A percentile compares a stretch with the other conserved stretches of the same genome.
phyloP scores from a whole-genome alignment of 2,888 invertebrate genomes.

The Ormyrus pomaceus region DNA sequence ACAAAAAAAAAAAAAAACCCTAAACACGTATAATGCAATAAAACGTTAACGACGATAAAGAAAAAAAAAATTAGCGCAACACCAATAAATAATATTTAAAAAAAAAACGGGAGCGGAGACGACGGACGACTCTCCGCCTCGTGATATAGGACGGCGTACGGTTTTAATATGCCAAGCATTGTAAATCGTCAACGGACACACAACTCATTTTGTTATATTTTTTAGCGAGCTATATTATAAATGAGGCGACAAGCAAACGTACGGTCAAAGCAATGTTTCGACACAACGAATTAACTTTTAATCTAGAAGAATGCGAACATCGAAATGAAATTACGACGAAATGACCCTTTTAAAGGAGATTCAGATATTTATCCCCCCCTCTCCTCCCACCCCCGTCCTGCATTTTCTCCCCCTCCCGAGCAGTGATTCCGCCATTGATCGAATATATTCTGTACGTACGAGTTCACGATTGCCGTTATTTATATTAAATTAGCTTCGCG shows the following conservation, averaged over 20 bases:
- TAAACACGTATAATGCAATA: slow-evolving; percentile 34
- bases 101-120: no score
- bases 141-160: slow-evolving; percentile 4
- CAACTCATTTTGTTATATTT: slow-evolving; percentile 65
- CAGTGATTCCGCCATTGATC: slow-evolving; percentile 53
- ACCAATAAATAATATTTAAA: slow-evolving; percentile 28
- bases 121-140: background rate
- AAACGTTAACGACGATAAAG: slow-evolving; percentile 28
- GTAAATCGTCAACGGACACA: slow-evolving; percentile 27
- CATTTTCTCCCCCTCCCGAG: slow-evolving; percentile 6
- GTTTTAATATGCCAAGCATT: slow-evolving; percentile 35
- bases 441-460: slow-evolving; percentile 21
- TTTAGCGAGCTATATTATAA: slow-evolving; percentile 67
- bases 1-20: background rate
- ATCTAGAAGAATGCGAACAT: slow-evolving; percentile 64
- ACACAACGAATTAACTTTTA: slow-evolving; percentile 73
- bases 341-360: slow-evolving; percentile 15
- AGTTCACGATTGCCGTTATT: slow-evolving; percentile 34
- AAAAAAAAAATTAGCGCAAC: slow-evolving; percentile 37
- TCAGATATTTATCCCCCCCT: slow-evolving; percentile 6
- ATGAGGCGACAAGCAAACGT: slow-evolving; percentile 59
- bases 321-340: slow-evolving; percentile 59
- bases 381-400: slow-evolving; percentile 10
- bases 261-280: slow-evolving; percentile 74
- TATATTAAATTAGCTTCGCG: slow-evolving; percentile 29